Percentiles rank a stretch among this genome's conserved stretches.
phyloP scores from a whole-genome alignment of 2,888 invertebrate species.

The Rotaria macrura region DNA sequence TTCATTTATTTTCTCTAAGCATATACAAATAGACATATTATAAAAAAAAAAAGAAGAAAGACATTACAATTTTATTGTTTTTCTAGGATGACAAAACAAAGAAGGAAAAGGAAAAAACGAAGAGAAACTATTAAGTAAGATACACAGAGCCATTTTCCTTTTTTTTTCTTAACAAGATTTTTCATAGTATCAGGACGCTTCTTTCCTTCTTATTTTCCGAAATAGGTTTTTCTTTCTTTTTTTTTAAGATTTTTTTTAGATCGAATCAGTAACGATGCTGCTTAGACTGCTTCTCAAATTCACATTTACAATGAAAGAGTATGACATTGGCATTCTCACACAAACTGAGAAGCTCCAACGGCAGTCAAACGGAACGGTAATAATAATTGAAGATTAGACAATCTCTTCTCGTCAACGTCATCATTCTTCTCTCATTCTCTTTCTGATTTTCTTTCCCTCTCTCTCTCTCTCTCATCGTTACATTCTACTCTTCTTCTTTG shows the following conservation, averaged over 20 bases:
- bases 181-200: background rate
- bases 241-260: background rate
- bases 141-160: background rate
- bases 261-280: background rate
- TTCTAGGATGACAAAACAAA: background rate
- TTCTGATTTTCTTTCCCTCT: background rate
- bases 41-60: background rate
- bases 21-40: background rate
- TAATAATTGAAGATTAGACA: slow-evolving; percentile 3
- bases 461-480: background rate
- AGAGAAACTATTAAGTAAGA: background rate
- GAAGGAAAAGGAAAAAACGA: no score
- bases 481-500: background rate
- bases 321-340: background rate
- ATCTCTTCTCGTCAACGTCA: background rate
- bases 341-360: background rate
- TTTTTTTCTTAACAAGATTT: background rate
- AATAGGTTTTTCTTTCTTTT: background rate
- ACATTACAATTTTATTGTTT: background rate
- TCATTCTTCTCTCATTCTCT: background rate
- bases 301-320: background rate
- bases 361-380: background rate
- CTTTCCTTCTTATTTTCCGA: background rate
- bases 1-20: background rate
- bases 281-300: background rate